Percentiles rank a stretch among this genome's conserved stretches.
These are phyloP conservation scores for Habrosyne pyritoides DNA, from an alignment of 2,888 invertebrate species.

Conservation along the genomic window DNA sequence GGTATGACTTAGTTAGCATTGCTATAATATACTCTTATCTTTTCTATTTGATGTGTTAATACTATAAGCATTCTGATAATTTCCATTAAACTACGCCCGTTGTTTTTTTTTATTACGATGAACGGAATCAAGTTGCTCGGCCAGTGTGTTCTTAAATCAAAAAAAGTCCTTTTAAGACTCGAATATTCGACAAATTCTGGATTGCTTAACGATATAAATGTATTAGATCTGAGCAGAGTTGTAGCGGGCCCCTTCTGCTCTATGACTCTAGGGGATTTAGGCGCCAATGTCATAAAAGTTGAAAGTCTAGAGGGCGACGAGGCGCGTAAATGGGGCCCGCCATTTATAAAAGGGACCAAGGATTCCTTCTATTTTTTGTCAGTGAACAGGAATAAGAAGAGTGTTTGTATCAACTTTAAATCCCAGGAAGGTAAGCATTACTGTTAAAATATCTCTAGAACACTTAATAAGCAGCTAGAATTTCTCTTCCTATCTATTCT, in stretches of 20 bases:
- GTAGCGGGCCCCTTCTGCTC: constrained; percentile 97
- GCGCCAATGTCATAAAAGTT: constrained; percentile 96
- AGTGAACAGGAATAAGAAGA: constrained; percentile 97
- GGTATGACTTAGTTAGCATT: constrained; percentile 45
- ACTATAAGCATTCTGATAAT: constrained; percentile 28
- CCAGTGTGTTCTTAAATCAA: constrained; percentile 30
- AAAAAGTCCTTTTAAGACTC: constrained; percentile 27
- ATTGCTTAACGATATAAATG: constrained; percentile 87
- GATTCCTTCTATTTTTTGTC: constrained; percentile 93
- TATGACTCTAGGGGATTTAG: constrained; percentile 96
- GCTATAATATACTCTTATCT: constrained; percentile 51
- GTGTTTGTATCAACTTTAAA: constrained; percentile 94
- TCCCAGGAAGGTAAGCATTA: constrained; percentile 81
- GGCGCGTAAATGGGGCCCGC: constrained; percentile 96
- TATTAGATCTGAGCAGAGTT: constrained; percentile 92
- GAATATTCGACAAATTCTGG: constrained; percentile 65
- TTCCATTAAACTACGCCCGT: constrained; percentile 18
- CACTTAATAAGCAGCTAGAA: too few species aligned
- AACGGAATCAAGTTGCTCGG: constrained; percentile 33
- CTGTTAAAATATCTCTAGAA: too few species aligned
- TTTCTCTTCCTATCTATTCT: too few species aligned
- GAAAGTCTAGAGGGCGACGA: constrained; percentile 94
- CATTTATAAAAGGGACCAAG: constrained; percentile 86
- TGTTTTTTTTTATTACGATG: constrained; percentile 38
- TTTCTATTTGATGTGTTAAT: constrained; percentile 55